Evolutionary conservation across 2,888 invertebrate genomes (phyloP).

Genomic region (Nebria brevicollis): DNA sequence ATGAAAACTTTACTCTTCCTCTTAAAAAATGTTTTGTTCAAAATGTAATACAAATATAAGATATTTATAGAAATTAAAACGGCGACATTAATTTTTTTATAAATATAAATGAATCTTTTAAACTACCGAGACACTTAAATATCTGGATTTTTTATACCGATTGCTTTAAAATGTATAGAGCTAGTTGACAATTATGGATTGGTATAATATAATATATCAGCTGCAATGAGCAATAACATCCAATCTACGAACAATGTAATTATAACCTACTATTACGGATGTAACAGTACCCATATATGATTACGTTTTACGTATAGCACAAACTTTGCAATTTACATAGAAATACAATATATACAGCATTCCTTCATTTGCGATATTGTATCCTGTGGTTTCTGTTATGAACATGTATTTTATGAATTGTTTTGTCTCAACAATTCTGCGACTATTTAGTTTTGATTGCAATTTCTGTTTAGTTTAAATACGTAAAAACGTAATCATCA

Average conservation of each 20-base stretch:
- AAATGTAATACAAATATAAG: no score
- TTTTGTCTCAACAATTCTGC: background rate
- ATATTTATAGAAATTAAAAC: no score
- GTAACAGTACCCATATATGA: background rate
- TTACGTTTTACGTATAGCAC: background rate
- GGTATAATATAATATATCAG: background rate
- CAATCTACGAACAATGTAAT: background rate
- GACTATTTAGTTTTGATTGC: background rate
- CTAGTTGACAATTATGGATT: background rate
- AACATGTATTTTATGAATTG: background rate
- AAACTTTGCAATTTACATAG: constrained; percentile 1
- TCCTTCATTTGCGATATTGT: background rate
- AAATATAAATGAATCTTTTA: no score
- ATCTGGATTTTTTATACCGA: no score
- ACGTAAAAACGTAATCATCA: background rate
- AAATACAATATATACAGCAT: background rate
- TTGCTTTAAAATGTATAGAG: no score
- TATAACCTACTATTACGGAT: background rate
- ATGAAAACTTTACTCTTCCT: no score
- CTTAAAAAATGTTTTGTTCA: no score
- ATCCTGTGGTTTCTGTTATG: background rate
- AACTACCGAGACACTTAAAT: no score
- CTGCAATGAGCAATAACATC: background rate
- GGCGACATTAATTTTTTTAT: no score
- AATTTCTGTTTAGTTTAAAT: background rate